These are phyloP conservation scores for Lagorchestes hirsutus DNA, from an alignment of 2,797 vertebrate species.

Conservation along the genomic window DNA sequence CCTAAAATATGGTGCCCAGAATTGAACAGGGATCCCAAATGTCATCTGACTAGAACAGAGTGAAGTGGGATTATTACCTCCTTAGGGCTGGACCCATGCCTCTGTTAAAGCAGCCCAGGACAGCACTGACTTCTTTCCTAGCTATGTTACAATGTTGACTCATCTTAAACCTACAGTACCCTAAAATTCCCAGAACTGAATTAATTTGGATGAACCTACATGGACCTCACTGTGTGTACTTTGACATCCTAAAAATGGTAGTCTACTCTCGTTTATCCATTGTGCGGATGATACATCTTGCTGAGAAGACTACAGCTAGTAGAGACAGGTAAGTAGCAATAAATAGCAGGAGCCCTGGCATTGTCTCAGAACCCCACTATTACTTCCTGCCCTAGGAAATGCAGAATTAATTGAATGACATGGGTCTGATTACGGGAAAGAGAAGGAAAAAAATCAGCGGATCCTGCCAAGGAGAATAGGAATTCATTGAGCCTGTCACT, in stretches of 20 bases:
- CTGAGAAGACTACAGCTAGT: background rate
- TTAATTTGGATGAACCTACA: background rate
- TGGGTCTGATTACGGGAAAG: conserved; percentile 68
- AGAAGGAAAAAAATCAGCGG: conserved; percentile 46
- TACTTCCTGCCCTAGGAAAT: conserved; percentile 75
- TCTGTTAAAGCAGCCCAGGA: background rate
- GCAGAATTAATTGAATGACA: conserved; percentile 77
- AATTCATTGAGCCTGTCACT: conserved; percentile 70
- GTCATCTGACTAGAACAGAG: background rate
- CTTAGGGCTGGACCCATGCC: background rate
- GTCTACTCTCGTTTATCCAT: background rate
- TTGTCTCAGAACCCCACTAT: conserved; percentile 11
- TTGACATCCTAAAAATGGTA: background rate
- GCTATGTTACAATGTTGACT: background rate
- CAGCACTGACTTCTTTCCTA: background rate
- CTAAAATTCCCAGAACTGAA: background rate
- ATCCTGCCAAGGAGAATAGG: conserved; percentile 64
- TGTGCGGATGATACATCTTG: conserved; percentile 7
- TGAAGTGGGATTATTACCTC: background rate
- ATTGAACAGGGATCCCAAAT: background rate
- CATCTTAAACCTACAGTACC: background rate
- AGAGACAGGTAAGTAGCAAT: background rate
- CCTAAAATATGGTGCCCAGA: background rate
- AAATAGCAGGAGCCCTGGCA: conserved; percentile 49
- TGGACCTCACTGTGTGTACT: background rate